Evolutionary conservation across 2,888 invertebrate species (phyloP).

Genomic region (Protula sp.): DNA sequence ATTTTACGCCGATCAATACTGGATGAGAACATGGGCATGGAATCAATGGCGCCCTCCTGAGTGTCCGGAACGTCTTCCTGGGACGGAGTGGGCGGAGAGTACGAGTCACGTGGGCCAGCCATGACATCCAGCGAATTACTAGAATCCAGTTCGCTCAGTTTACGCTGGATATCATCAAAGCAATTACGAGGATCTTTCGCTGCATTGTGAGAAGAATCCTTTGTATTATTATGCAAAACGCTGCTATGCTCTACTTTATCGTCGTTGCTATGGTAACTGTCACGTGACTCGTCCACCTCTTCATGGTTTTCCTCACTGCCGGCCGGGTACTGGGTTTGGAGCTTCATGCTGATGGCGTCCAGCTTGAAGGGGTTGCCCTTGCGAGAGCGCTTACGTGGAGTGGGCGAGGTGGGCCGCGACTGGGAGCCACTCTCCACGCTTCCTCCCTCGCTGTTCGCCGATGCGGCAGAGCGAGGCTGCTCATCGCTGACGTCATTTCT

Average conservation of each 20-base stretch:
- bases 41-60: not conserved
- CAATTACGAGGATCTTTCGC: no score
- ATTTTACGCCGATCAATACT: not conserved
- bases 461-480: no score
- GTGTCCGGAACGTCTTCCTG: no score
- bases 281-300: not conserved
- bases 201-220: not conserved
- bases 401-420: no score
- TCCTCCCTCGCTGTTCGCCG: no score
- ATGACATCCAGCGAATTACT: no score
- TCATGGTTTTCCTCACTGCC: no score
- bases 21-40: not conserved
- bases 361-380: conserved; percentile 82
- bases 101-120: no score
- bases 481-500: no score
- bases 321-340: conserved; percentile 35
- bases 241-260: not conserved
- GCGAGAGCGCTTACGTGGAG: conserved; percentile 65
- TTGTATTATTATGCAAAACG: not conserved
- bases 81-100: no score
- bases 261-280: not conserved
- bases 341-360: conserved; percentile 57
- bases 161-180: no score
- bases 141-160: not conserved
- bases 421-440: no score